These are phyloP conservation scores for Dorcus parallelipipedus DNA, from an alignment of 2,888 invertebrate genomes.

Conservation along the genomic window DNA sequence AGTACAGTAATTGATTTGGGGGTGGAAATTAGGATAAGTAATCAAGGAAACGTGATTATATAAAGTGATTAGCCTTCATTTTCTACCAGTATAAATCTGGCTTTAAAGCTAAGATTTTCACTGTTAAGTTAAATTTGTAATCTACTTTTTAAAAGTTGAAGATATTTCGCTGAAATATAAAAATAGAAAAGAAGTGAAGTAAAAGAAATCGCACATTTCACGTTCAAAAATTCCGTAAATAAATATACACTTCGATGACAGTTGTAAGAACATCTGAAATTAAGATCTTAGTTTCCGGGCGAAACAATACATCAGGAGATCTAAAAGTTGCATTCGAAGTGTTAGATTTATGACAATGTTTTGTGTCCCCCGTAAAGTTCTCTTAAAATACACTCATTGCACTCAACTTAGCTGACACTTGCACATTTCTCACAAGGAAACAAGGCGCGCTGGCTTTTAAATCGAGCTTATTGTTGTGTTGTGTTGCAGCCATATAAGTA, in stretches of 20 bases:
- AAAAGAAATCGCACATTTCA: neutral
- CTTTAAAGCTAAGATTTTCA: too few relatives aligned
- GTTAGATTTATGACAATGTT: slow-evolving; percentile 20
- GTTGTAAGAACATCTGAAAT: slow-evolving; percentile 7
- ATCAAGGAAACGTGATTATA: too few relatives aligned
- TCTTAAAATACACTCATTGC: slow-evolving; percentile 18
- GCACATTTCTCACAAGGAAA: slow-evolving; percentile 19
- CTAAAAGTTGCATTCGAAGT: slow-evolving; percentile 15
- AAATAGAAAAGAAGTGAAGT: too few relatives aligned
- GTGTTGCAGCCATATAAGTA: slow-evolving; percentile 3
- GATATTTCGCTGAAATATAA: too few relatives aligned
- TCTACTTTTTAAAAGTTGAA: too few relatives aligned
- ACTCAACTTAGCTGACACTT: slow-evolving; percentile 17
- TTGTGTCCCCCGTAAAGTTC: slow-evolving; percentile 15
- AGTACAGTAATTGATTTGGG: too few relatives aligned
- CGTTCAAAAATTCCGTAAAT: neutral
- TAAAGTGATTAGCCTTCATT: too few relatives aligned
- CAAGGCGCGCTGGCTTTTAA: slow-evolving; percentile 17
- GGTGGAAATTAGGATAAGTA: too few relatives aligned
- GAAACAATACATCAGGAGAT: slow-evolving; percentile 6
- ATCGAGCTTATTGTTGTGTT: slow-evolving; percentile 21
- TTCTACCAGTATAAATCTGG: too few relatives aligned
- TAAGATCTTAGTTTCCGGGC: neutral
- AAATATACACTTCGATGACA: too few relatives aligned
- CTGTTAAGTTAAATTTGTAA: too few relatives aligned